Evolutionary conservation across 2,888 invertebrate genomes (phyloP), one percentile per base, ranked within the genome.

Genomic region (Drosophila atripex): DNA sequence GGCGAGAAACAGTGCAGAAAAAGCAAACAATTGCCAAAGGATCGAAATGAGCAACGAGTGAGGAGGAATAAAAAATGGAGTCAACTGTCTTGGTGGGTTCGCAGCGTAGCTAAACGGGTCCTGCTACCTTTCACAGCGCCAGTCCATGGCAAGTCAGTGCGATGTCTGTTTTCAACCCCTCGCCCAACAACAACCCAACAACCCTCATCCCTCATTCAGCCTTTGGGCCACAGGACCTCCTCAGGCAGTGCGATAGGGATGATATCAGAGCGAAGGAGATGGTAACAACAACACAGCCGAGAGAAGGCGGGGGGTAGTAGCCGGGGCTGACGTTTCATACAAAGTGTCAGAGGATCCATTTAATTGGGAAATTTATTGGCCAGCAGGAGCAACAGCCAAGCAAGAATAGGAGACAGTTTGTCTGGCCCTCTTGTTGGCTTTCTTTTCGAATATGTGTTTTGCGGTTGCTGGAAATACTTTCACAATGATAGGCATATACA

Each of bases 331-430:
- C 74, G 65, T 79, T 75, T 68, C 51, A 71, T 75, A 73, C 74
- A 77, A 90, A 84, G 80, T 89, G 89, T 90, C 90, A 90, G 87
- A 86, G 77, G 74, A 84, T 88, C 79, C 85, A 85, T 89, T 90
- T 88, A 86, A 90, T 88, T 89, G 80, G 76, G 70, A 89, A 89
- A 89, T 90, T 90, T 89, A 89, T 89, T 89, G 76, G 80, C 71
- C 69, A 74, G 43, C 60, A 51, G 71, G 69, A 68, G 59, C 76
- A 57, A 47, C 32, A 50, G 32, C 38, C 38, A 5, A 41, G 57
- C 46, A 49, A 56, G 53, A 64, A 51, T 72, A 73, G 84, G 65
- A 84, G 82, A 78, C 84, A 86, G 64, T 41, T 66, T 83, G 84
- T 85, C 84, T 88, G 77, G 86, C 71, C 78, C 77, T 80, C 71